Conservation (phyloP, 2,113 vertebrate genomes). For the Pipa parva region DNA sequence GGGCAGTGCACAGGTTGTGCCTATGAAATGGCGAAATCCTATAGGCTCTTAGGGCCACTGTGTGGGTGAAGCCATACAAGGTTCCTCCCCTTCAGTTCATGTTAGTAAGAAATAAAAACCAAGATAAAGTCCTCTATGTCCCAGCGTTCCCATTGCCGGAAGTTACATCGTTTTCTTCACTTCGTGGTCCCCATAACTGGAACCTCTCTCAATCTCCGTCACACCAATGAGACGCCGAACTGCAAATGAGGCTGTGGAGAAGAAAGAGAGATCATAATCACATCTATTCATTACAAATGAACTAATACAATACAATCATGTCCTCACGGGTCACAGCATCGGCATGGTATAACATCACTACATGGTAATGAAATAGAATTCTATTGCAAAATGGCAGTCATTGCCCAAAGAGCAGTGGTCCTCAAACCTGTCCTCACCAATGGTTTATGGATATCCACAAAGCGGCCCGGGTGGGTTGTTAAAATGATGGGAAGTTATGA, state of each 20-base stretch:
- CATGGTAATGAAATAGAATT: too few relatives aligned
- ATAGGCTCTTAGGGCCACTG: slow-evolving; percentile 18
- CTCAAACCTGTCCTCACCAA: too few relatives aligned
- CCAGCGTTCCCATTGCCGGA: not conserved
- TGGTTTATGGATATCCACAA: too few relatives aligned
- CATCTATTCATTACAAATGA: too few relatives aligned
- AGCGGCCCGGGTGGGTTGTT: too few relatives aligned
- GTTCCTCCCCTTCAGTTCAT: slow-evolving; percentile 24
- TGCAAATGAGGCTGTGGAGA: slow-evolving; percentile 82
- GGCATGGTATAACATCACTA: too few relatives aligned
- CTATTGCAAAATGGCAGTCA: too few relatives aligned
- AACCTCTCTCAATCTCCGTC: slow-evolving; percentile 95
- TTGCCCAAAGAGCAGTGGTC: too few relatives aligned
- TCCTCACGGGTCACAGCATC: too few relatives aligned
- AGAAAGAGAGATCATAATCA: too few relatives aligned
- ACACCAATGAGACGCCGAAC: slow-evolving; percentile 95
- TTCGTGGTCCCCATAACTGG: slow-evolving; percentile 90
- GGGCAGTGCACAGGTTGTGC: not conserved
- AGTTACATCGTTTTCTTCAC: slow-evolving; percentile 90
- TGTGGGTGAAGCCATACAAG: not conserved
- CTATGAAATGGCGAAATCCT: slow-evolving; percentile 23
- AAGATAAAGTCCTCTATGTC: slow-evolving; percentile 22
- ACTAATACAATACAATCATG: too few relatives aligned
- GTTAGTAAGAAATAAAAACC: slow-evolving; percentile 36
- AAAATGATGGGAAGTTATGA: too few relatives aligned